These are phyloP conservation scores for Drosophila paramelanica DNA, from an alignment of 2,888 invertebrate species.

Conservation along the genomic window DNA sequence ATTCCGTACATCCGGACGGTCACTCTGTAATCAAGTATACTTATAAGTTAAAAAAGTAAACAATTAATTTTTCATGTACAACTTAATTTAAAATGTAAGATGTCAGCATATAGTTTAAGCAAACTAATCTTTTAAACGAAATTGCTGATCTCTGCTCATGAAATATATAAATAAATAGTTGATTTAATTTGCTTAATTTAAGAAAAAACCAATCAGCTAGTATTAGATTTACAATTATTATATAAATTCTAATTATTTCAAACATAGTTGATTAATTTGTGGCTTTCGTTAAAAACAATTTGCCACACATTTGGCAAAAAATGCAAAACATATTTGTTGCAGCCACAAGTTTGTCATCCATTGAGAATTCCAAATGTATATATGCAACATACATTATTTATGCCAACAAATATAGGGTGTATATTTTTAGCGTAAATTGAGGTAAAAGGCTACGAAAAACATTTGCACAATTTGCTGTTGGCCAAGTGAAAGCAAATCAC, in stretches of 20 bases:
- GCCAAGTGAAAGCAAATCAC: conserved; percentile 38
- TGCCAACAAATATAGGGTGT: background rate
- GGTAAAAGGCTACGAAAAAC: conserved; percentile 14
- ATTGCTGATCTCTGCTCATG: no score
- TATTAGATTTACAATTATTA: background rate
- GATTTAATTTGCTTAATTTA: no score
- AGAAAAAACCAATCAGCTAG: no score
- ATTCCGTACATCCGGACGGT: no score
- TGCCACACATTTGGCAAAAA: conserved; percentile 2
- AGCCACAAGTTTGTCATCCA: conserved; percentile 1
- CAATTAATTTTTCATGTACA: no score
- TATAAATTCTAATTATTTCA: background rate
- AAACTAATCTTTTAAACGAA: no score
- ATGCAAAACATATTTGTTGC: conserved; percentile 18
- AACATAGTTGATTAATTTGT: conserved; percentile 25
- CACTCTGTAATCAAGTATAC: no score
- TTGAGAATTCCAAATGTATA: background rate
- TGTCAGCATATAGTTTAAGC: no score
- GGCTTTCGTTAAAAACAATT: conserved; percentile 6
- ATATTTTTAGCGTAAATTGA: background rate
- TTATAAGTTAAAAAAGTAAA: no score
- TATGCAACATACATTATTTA: conserved; percentile 11
- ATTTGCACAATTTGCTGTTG: conserved; percentile 33
- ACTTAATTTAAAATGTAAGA: no score
- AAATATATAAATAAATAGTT: no score